Evolutionary conservation across 2,888 invertebrate species (phyloP).

Genomic region (Phyllotreta striolata): DNA sequence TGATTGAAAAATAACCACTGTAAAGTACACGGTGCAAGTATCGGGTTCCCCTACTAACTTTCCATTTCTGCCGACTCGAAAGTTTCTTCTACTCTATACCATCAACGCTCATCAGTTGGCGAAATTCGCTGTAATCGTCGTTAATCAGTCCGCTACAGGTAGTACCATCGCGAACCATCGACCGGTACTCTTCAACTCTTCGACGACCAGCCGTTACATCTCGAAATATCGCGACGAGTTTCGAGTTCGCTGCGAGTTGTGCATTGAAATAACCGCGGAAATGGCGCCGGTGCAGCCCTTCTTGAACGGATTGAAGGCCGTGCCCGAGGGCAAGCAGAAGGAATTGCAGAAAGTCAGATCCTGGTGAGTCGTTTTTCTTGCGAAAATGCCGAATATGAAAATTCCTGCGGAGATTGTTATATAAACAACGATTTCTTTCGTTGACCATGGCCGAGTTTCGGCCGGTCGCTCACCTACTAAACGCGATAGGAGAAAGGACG

Average conservation of each 20-base stretch:
- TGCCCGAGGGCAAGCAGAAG: slow-evolving; percentile 66
- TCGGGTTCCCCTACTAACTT: slow-evolving; percentile 28
- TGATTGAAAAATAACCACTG: no score
- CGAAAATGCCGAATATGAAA: no score
- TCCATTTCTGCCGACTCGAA: slow-evolving; percentile 28
- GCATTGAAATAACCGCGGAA: not conserved
- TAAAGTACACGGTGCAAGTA: slow-evolving; percentile 1
- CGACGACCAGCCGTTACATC: no score
- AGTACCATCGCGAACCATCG: not conserved
- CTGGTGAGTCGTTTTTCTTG: no score
- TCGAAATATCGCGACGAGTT: not conserved
- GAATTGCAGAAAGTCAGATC: slow-evolving; percentile 67
- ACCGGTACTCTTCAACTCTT: slow-evolving; percentile 1
- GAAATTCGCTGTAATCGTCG: slow-evolving; percentile 15
- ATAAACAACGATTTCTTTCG: not conserved
- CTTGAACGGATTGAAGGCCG: slow-evolving; percentile 64
- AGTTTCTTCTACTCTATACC: slow-evolving; percentile 13
- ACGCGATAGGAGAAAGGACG: no score
- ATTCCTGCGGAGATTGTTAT: not conserved
- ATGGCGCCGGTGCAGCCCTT: slow-evolving; percentile 63
- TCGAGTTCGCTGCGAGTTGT: not conserved
- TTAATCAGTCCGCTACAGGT: not conserved
- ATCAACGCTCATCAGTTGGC: slow-evolving; percentile 3
- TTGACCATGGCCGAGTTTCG: slow-evolving; percentile 2
- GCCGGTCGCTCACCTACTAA: no score